These are phyloP conservation scores for Harpagoxenus sublaevis DNA, from an alignment of 2,888 invertebrate genomes.

Conservation along the genomic window DNA sequence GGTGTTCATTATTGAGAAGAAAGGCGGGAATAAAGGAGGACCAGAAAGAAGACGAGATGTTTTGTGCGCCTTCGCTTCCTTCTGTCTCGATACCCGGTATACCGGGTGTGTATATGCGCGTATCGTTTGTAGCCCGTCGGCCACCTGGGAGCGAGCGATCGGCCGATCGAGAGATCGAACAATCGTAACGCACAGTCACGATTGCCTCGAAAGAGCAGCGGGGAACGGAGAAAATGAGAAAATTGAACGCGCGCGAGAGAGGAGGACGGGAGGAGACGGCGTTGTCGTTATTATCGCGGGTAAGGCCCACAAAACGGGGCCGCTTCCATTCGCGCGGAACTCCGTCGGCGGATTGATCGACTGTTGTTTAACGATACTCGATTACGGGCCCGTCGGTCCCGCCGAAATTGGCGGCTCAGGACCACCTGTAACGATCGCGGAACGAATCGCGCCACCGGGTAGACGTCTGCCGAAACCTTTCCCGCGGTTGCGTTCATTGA, in stretches of 20 bases:
- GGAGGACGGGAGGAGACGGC: neutral
- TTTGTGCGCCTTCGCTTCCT: slow-evolving; percentile 43
- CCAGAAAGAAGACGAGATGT: slow-evolving; percentile 68
- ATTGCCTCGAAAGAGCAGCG: slow-evolving; percentile 66
- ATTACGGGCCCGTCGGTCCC: slow-evolving; percentile 57
- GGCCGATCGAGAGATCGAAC: slow-evolving; percentile 80
- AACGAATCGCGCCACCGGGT: slow-evolving; percentile 46
- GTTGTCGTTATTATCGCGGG: slow-evolving; percentile 54
- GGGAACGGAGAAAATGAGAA: slow-evolving; percentile 57
- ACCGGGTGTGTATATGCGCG: slow-evolving; percentile 72
- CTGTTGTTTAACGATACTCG: slow-evolving; percentile 69
- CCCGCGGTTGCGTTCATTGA: slow-evolving; percentile 12
- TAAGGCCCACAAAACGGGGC: slow-evolving; percentile 61
- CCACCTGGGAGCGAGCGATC: slow-evolving; percentile 80
- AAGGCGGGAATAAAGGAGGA: slow-evolving; percentile 37
- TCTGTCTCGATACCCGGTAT: slow-evolving; percentile 45
- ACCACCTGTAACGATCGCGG: slow-evolving; percentile 61
- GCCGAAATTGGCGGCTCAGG: slow-evolving; percentile 63
- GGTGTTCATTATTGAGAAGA: slow-evolving; percentile 63
- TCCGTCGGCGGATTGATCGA: slow-evolving; percentile 64
- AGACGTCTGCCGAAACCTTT: slow-evolving; percentile 21
- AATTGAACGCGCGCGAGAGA: slow-evolving; percentile 44
- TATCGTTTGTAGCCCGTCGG: slow-evolving; percentile 76
- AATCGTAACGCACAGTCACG: slow-evolving; percentile 81
- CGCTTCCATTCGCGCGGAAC: slow-evolving; percentile 60